Evolutionary conservation across 2,888 invertebrate species (phyloP).

Genomic region (Agrochola lota): DNA sequence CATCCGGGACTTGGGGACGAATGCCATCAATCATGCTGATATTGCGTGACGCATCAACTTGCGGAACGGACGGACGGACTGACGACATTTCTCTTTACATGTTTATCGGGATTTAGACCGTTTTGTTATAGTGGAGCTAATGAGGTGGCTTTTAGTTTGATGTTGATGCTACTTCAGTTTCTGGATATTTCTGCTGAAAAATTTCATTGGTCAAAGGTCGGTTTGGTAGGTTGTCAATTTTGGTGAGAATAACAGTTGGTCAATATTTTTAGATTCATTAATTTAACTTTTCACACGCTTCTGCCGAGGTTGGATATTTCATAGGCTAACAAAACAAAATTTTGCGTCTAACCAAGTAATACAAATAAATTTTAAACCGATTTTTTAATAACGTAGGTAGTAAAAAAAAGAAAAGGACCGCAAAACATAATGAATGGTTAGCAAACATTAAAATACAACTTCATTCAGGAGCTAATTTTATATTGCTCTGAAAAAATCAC

Average conservation of each 20-base stretch:
- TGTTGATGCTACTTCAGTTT: not conserved
- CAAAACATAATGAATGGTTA: not conserved
- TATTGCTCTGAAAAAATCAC: constrained; percentile 25
- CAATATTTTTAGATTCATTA: not conserved
- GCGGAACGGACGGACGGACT: constrained; percentile 55
- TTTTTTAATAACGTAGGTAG: not conserved
- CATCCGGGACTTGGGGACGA: constrained; percentile 71
- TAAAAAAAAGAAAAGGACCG: not conserved
- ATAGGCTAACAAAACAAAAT: not conserved
- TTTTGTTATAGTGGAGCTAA: constrained; percentile 54
- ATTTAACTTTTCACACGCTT: not conserved
- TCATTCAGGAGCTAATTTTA: constrained; percentile 30
- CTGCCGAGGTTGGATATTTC: not conserved
- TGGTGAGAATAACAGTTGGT: not conserved
- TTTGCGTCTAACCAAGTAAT: not conserved
- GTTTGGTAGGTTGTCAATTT: not conserved
- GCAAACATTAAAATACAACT: constrained; percentile 2
- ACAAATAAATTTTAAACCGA: not conserved
- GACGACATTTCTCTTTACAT: constrained; percentile 79
- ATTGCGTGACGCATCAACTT: constrained; percentile 86
- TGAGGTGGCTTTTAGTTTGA: constrained; percentile 36
- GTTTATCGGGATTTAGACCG: constrained; percentile 65
- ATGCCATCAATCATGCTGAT: constrained; percentile 85
- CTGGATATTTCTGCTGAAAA: not conserved
- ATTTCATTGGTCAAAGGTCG: not conserved